Base-by-base conservation (phyloP, 2,888 invertebrate genomes). In the Platycheirus rosarum region DNA sequence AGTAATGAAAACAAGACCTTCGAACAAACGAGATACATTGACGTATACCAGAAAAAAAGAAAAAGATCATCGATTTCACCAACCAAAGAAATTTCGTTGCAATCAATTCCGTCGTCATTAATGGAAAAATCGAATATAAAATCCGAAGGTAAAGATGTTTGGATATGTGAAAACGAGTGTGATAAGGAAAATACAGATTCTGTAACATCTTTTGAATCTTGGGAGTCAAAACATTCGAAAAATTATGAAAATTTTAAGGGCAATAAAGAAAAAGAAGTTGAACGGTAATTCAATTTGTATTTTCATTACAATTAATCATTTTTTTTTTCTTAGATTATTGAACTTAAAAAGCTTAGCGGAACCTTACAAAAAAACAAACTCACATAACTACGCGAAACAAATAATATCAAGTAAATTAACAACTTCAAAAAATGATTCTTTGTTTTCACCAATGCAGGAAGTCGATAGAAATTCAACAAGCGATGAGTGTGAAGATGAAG, bases 201-300 rank as follows among this genome's bases (percentile, higher is more conserved):
- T 7, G 57, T 40, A 14, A 26, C 13, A 18, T 60, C 63, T 20
- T 40, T 69, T 29, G 70, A 69, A 5, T 9, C 51, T 2, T 11
- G 13, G 16, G 23, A 13, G 9, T 35, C 26, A 76, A 66, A 60
- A 11, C 85, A 76, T 32, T 73, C 80, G 55, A 65, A 79, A 29
- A 26, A 26, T 9, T 80, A 85, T 18, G 73, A 84, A 55, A 14
- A 68, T 48, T 40, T 76, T 63, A 86, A 86, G n/a, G 87, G 87
- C 57, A 85, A 86, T 44, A 70, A 86, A 2, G 89, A 89, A 46
- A 89, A 87, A 51, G 89, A 89, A 86, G 89, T 89, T 14, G 87
- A 89, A 42, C 86, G 88, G 89, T 89, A 70, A 71, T 84, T 80
- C 35, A 7, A 37, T 14, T 2, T n/a, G 3, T 11, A 40, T 23